Evolutionary conservation across 2,797 vertebrate species (phyloP), one percentile per base, ranked within the genome.

Genomic region (Eidolon dupreanum): DNA sequence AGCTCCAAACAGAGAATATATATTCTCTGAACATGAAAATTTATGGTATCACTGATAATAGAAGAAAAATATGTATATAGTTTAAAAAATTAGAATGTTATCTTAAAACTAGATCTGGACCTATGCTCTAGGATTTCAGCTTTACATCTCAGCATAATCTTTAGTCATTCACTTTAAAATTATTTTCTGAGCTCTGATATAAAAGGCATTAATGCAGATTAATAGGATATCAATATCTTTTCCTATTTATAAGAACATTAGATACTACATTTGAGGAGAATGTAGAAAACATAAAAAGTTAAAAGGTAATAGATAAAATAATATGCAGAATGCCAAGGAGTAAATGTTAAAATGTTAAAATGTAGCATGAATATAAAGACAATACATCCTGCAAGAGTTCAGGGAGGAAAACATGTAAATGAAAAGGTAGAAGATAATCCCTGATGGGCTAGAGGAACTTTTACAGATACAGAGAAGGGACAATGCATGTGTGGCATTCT

Each of bases 331-430:
- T 79, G 83, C 10, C 26, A 77, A 93, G 28, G 16, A 71, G 65
- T 88, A 79, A 88, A 65, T 89, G 78, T 55, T 63, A 81, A 79
- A 88, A 65, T 89, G 78, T 55, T 63, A 81, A 83, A 90, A 68
- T 79, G 10, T 41, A 63, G 70, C n/a, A 33, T 41, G 17, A 83
- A 95, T 90, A 46, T 49, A 17, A 9, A 81, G 12, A 71, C 16
- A 19, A n/a, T 61, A 53, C 43, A 31, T 75, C 24, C 20, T 12
- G 0, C 5, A 71, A 12, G 2, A 59, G 17, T 65, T 87, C 36
- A 66, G n/a, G 84, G 20, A 73, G 16, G 22, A 86, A 74, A 22
- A 5, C 19, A 65, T 6, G 0, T n/a, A 11, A 86, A 31, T 90
- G 20, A 41, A 55, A 90, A 82, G 51, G 51, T 31, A 11, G 46